Evolutionary conservation across 2,113 vertebrate genomes (phyloP).

Genomic region (Neolamprologus variostigma): DNA sequence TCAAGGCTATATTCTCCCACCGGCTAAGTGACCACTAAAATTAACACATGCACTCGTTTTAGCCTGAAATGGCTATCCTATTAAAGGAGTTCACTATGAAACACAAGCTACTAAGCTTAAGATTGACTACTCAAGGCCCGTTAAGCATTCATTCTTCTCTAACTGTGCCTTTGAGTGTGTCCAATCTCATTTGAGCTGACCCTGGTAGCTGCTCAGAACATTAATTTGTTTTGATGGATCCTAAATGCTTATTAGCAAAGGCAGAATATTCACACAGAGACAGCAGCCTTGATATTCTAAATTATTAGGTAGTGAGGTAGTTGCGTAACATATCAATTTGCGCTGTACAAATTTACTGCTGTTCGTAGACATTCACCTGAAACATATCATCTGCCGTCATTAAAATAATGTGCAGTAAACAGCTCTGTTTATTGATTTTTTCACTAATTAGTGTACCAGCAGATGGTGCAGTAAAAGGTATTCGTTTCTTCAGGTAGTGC

Average conservation of each 20-base stretch:
- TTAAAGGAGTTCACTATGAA: neutral
- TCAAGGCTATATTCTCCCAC: neutral
- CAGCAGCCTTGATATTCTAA: constrained; percentile 6
- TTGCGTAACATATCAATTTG: neutral
- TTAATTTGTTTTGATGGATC: constrained; percentile 53
- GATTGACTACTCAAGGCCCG: constrained; percentile 28
- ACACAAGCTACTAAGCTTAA: neutral
- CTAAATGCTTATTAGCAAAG: constrained; percentile 36
- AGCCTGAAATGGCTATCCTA: neutral
- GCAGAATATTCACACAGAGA: constrained; percentile 1
- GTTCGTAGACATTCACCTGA: neutral
- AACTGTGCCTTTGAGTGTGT: constrained; percentile 22
- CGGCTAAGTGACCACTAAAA: neutral
- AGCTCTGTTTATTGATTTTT: neutral
- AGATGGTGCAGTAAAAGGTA: neutral
- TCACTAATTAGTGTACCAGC: neutral
- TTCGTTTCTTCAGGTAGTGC: neutral
- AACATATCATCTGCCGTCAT: neutral
- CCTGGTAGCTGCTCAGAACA: neutral
- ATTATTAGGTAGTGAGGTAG: neutral
- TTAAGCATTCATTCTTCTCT: constrained; percentile 36
- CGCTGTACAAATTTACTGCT: neutral
- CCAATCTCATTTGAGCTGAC: constrained; percentile 44
- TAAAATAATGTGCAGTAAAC: neutral
- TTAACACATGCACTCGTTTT: neutral